phyloP scores from a whole-genome alignment of 2,113 vertebrate genomes.

The Psilopogon haemacephalus region DNA sequence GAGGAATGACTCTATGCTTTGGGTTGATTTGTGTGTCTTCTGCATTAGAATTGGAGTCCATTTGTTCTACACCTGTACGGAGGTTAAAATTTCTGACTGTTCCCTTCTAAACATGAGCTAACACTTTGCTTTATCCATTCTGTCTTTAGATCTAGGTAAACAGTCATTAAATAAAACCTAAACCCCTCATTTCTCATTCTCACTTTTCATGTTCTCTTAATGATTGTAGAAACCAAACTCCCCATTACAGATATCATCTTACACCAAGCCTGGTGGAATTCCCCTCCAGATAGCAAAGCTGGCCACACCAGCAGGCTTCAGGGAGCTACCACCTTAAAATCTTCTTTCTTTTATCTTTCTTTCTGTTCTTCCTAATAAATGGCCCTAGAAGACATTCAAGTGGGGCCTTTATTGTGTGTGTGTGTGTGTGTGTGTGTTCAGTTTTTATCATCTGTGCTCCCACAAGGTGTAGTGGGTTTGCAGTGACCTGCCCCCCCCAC shows the following conservation, averaged over 20 bases:
- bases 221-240: neutral
- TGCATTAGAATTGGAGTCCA: neutral
- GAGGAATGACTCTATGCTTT: neutral
- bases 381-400: rapidly evolving
- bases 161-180: no score
- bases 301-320: neutral
- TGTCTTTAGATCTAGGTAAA: neutral
- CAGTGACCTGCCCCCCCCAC: no score
- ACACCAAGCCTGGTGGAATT: neutral
- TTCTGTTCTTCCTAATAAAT: neutral
- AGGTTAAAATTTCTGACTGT: neutral
- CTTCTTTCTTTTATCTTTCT: neutral
- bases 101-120: neutral
- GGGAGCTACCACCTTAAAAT: neutral
- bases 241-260: rapidly evolving
- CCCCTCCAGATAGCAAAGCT: neutral
- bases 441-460: no score
- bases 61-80: neutral
- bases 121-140: neutral
- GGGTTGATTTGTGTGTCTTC: neutral
- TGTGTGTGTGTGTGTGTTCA: neutral
- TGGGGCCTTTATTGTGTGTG: neutral
- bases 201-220: no score
- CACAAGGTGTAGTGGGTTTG: no score
- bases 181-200: no score